Evolutionary conservation across 30 jellyfish, hydroid and myxozoan genomes (phyloP), one percentile per base, ranked within the genome.

Genomic region (Aurelia aurita): DNA sequence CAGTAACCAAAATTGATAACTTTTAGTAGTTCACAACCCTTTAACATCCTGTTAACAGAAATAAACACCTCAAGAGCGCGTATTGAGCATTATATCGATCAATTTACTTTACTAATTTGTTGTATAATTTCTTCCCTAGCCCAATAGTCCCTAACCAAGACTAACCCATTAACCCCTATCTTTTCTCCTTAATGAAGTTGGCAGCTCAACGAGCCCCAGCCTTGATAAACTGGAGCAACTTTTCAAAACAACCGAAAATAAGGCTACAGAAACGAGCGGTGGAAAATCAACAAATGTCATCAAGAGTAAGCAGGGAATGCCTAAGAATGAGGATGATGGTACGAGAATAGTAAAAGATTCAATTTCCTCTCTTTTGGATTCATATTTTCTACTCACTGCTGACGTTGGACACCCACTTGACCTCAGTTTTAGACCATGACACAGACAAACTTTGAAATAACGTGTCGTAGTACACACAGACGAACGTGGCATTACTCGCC

Each of bases 311-410:
- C 57, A 63, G 23, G 31, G 18, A 13, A 72, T 32, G 47, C 51
- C 29, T 18, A 44, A 20, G 54, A 26, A 51, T 25, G 51, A 39
- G 51, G 88, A 83, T 72, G 93, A 83, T 83, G 93, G 93, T 83
- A 83, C 79, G 93, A 55, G 58, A 63, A 70, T 74, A 27, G 74
- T 83, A 76, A 69, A 71, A 70, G 93, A 83, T 83, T 55, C 93
- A 59, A 83, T 83, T 71, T 83, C 93, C 43, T 83, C 93, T 83
- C 93, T 83, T 21, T 71, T 83, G 93, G 93, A 83, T 39, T 45
- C 93, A 3, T 83, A 83, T 49, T 83, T 69, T 44, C 87, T 83
- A 18, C 80, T 83, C 62, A 69, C 83, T 63, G 87, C 39, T 28
- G 47, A 64, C 74, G 58, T 19, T 3, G 45, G 55, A 60, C 62